phyloP scores from a whole-genome alignment of 2,888 invertebrate species.

The Palloptera scutellata region DNA sequence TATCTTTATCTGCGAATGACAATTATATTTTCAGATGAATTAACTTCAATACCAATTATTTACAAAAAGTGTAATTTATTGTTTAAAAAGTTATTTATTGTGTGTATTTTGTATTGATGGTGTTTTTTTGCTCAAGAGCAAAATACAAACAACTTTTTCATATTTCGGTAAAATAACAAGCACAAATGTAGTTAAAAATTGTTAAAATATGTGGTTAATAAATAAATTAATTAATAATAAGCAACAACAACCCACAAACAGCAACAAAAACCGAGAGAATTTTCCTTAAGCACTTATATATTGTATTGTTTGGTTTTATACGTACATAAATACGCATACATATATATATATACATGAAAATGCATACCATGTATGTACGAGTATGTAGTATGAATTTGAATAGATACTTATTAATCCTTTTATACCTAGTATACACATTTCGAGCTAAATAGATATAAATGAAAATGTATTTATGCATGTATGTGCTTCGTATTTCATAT shows the following conservation, averaged over 20 bases:
- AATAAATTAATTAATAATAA: conserved; percentile 36
- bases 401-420: conserved; percentile 48
- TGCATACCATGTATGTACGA: background rate
- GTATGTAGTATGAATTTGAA: background rate
- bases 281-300: background rate
- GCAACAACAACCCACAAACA: conserved; percentile 6
- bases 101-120: no score
- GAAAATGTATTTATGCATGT: background rate
- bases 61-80: conserved; percentile 7
- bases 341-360: conserved; percentile 4
- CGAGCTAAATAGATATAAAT: no score
- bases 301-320: background rate
- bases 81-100: conserved; percentile 20
- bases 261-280: conserved; percentile 14
- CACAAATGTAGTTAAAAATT: conserved; percentile 13
- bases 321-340: background rate
- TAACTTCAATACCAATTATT: conserved; percentile 17
- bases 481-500: background rate
- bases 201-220: conserved; percentile 31
- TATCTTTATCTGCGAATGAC: conserved; percentile 10
- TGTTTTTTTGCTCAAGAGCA: no score
- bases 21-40: conserved; percentile 18
- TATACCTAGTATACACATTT: no score
- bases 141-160: no score
- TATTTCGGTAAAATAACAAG: no score